Evolutionary conservation across 2,888 invertebrate species (phyloP), one percentile per base, ranked within the genome.

Genomic region (Agrochola circellaris): DNA sequence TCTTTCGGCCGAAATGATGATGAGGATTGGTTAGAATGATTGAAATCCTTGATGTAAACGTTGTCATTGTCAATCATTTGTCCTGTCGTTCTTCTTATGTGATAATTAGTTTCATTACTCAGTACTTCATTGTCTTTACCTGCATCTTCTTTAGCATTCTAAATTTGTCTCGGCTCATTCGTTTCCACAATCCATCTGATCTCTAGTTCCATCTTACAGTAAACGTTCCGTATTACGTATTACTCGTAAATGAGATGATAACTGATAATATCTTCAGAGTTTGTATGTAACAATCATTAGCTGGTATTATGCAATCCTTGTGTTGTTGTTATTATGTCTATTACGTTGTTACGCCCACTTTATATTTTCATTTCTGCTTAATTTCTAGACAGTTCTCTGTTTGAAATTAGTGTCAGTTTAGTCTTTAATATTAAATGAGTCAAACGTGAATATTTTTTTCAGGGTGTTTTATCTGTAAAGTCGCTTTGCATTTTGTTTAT

Each of bases 271-370:
- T 72, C 17, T 72, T 56, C 23, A 34, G 38, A 34, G 38, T 60
- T 58, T 64, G 67, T 74, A 38, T 54, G 45, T 66, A 68, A 69
- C 23, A 56, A 69, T 71, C 67, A 64, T 71, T 54, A 62, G 73
- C 51, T 66, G 9, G 48, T 71, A 42, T 82, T 84, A 71, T 67
- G 70, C 26, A 64, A 84, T 38, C 23, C 30, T 48, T 30, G 23
- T 67, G 26, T 60, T 64, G 45, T 82, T 66, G 23, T 67, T 67
- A 56, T 70, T 70, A 56, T 17, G 34, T 51, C 17, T 56, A 58
- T 69, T 79, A 58, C 30, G 34, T 54, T 54, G 42, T 15, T 51
- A 66, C 61, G 42, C 58, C 79, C 23, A 70, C 45, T 70, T 62
- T 65, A 58, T 26, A 58, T 58, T 56, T 34, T 66, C 34, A 30